Evolutionary conservation across 2,113 vertebrate species (phyloP), one percentile per base, ranked within the genome.

Genomic region (Tragelaphus imberbis): DNA sequence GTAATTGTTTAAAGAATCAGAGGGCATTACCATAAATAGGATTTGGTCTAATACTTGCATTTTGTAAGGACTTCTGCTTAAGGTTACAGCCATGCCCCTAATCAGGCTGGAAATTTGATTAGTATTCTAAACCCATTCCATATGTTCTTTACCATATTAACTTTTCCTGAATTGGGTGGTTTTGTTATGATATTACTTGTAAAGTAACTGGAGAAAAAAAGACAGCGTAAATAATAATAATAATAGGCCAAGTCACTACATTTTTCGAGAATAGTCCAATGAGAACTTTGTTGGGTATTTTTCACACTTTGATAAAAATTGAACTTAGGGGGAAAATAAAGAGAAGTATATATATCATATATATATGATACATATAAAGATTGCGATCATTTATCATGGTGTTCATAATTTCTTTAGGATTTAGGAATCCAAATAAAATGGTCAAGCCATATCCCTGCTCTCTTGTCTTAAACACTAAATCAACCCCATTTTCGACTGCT

Each of bases 341-440:
- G 30, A 33, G 17, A 51, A 7, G 7, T 40, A 19, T 27, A n/a
- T 65, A 6, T 27, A 28, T 71, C 12, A 36, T 16, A 63, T 85
- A 28, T 14, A 94, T 71, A 36, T 71, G 1, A 49, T 40, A 71
- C 14, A 17, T 44, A 90, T 77, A 89, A 89, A 25, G 36, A 36
- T 96, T 97, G n/a, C 21, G 79, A 2, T 75, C 19, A 36, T 75
- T 88, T 90, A 58, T 87, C 21, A 0, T 96, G 40, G 1, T 90
- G 33, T 92, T 95, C 19, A 49, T 75, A 82, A 92, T 80, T 94
- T 51, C 10, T 90, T 90, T 90, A 36, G 30, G 23, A 88, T 68
- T 97, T 92, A 90, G 84, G 53, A 97, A 84, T 19, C 51, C 51
- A n/a, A 23, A 47, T 68, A 90, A 84, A 91, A 95, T 28, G 82